phyloP scores from a whole-genome alignment of 2,888 invertebrate species.

The Flexamia atlantica region DNA sequence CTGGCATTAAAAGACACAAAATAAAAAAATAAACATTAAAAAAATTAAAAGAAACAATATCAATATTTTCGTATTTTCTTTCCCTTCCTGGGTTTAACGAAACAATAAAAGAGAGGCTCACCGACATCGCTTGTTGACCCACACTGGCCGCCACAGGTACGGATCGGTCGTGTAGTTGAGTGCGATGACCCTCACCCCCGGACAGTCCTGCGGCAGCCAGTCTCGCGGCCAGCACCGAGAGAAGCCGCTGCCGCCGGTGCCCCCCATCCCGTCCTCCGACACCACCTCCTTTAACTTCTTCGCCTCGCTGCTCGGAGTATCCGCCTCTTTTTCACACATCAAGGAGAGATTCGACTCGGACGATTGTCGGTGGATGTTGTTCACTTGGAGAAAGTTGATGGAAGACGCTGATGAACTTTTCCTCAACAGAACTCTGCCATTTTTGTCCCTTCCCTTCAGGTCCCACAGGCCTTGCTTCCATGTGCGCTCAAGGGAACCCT shows the following conservation, averaged over 20 bases:
- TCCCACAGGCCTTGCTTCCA: conserved; percentile 68
- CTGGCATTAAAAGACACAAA: no score
- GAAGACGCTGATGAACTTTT: conserved; percentile 61
- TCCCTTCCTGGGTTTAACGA: no score
- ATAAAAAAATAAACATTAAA: no score
- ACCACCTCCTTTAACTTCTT: conserved; percentile 18
- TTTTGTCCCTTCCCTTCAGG: conserved; percentile 53
- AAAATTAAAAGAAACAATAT: no score
- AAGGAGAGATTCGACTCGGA: conserved; percentile 49
- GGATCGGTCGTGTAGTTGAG: conserved; percentile 90
- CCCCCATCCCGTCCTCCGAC: background rate
- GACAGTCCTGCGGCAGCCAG: conserved; percentile 89
- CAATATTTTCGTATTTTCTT: no score
- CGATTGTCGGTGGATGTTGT: conserved; percentile 45
- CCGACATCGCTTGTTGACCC: conserved; percentile 83
- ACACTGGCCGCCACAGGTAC: conserved; percentile 86
- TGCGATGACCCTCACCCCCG: conserved; percentile 86
- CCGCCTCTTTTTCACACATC: background rate
- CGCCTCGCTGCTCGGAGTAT: background rate
- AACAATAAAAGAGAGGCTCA: no score
- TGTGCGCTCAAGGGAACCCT: conserved; percentile 80
- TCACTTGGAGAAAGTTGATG: conserved; percentile 23
- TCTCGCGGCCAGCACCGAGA: conserved; percentile 88
- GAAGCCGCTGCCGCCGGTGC: conserved; percentile 62
- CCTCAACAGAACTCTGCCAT: conserved; percentile 54